Evolutionary conservation across 2,797 vertebrate genomes (phyloP), one percentile per base, ranked within the genome.

Genomic region (Tinamus major): DNA sequence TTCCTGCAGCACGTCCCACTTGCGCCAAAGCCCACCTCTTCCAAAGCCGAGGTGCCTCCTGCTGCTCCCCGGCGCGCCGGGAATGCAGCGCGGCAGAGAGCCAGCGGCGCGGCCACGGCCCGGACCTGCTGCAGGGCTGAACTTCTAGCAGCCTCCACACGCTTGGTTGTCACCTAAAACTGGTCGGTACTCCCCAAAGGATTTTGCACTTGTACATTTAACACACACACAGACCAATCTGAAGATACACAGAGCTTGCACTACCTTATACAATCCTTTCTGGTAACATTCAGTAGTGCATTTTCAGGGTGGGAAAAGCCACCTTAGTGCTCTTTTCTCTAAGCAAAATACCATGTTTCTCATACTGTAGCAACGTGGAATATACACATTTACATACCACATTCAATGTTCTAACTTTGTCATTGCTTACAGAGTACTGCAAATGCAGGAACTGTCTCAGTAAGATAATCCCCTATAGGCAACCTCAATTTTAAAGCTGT

Each of bases 61-160:
- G 39, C 81, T 33, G 3, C 13, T 13, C 41, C 12, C 41, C 41
- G 41, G 41, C 41, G 8, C 35, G 35, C 35, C 35, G 35, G 35
- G 35, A 35, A 35, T 35, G 27, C 71, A 7, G 49, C 0, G 3
- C 37, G 10, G 26, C 24, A 2, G 44, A 16, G 29, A 62, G 59
- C 46, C 61, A 4, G 5, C 1, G 0, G 3, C 58, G 3, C 31
- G 0, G 0, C 5, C 5, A 1, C 2, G 6, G 10, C 48, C 26
- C 41, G 2, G 18, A 4, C 0, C 42, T 1, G 42, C 10, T 7
- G 59, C 72, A 44, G 39, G 24, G 46, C 31, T 23, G 8, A 9
- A 1, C 1, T 14, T 3, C 79, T 6, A 41, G 8, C 4, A 75
- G 11, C 15, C 23, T 31, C 69, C 9, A 3, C 2, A 17, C n/a